Evolutionary conservation across 1,140 invertebrate species (phyloP).

Genomic region (Drosophila littoralis): DNA sequence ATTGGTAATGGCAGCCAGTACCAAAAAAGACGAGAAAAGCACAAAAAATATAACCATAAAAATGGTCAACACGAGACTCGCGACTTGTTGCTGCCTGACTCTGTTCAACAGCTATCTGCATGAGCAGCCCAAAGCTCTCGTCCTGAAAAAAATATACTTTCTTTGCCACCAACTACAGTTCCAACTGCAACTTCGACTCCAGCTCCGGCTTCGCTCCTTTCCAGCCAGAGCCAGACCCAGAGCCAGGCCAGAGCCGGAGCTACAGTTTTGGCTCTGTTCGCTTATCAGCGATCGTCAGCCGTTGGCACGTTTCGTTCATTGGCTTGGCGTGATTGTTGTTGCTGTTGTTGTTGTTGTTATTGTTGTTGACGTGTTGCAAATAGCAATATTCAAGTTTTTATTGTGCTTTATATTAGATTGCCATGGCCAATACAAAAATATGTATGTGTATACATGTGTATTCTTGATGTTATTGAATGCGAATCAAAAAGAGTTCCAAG

Average conservation of each 20-base stretch:
- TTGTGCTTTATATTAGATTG: slow-evolving; percentile 81
- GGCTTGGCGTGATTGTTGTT: slow-evolving; percentile 66
- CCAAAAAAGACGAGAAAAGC: slow-evolving; percentile 47
- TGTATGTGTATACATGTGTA: slow-evolving; percentile 37
- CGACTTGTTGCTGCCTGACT: slow-evolving; percentile 3
- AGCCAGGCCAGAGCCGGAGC: not conserved
- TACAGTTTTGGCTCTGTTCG: slow-evolving; percentile 16
- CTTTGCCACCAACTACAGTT: slow-evolving; percentile 45
- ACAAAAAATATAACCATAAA: slow-evolving; percentile 64
- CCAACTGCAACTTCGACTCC: not conserved
- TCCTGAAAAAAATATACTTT: slow-evolving; percentile 62
- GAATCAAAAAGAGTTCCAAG: slow-evolving; percentile 48
- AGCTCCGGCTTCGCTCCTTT: slow-evolving; percentile 46
- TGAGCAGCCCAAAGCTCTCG: slow-evolving; percentile 38
- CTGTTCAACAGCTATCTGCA: slow-evolving; percentile 29
- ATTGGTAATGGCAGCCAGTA: slow-evolving; percentile 74
- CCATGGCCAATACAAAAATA: slow-evolving; percentile 77
- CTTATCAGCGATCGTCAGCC: slow-evolving; percentile 75
- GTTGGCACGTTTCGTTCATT: slow-evolving; percentile 81
- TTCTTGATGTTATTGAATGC: slow-evolving; percentile 39
- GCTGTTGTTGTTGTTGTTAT: slow-evolving; percentile 35
- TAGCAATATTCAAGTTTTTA: slow-evolving; percentile 79
- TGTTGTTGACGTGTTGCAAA: slow-evolving; percentile 78
- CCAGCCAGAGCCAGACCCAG: slow-evolving; percentile 23
- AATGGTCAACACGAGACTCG: slow-evolving; percentile 63